Conservation (phyloP, 2,888 invertebrate genomes). For the Cheilosia impressa region DNA sequence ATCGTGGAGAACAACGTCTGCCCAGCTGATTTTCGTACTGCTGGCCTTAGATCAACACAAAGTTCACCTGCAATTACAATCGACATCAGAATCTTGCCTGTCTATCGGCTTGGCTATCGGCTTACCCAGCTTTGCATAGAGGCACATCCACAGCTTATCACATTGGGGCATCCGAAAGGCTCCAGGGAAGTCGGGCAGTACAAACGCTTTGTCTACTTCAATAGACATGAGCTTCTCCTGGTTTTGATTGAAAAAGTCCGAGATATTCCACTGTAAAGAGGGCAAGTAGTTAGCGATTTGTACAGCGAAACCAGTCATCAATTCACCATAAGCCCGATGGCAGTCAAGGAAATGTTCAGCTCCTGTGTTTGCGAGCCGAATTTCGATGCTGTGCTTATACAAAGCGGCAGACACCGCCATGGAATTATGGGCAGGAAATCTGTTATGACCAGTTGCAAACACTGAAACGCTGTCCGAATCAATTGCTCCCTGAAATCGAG, state of each 20-base stretch:
- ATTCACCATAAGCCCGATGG: conserved; percentile 96
- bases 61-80: conserved; percentile 87
- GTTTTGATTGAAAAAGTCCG: conserved; percentile 98
- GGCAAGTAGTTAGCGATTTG: conserved; percentile 11
- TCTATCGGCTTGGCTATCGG: too few species aligned
- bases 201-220: conserved; percentile 89
- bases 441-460: conserved; percentile 96
- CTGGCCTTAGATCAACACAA: conserved; percentile 97
- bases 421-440: conserved; percentile 97
- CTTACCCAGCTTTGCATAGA: conserved; percentile 90
- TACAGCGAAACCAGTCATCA: background rate
- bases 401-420: conserved; percentile 94
- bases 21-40: conserved; percentile 97
- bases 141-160: conserved; percentile 98
- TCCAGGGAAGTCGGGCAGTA: conserved; percentile 93
- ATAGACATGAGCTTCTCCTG: conserved; percentile 92
- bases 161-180: conserved; percentile 93
- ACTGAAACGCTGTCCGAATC: conserved; percentile 97
- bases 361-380: conserved; percentile 98
- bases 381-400: conserved; percentile 96
- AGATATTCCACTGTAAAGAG: conserved; percentile 96
- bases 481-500: conserved; percentile 89
- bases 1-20: conserved; percentile 99
- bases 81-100: background rate
- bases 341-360: conserved; percentile 97